Percentiles rank a stretch among this genome's conserved stretches.
Conservation (phyloP, 2,113 vertebrate species). For the Pomatostomus ruficeps region DNA sequence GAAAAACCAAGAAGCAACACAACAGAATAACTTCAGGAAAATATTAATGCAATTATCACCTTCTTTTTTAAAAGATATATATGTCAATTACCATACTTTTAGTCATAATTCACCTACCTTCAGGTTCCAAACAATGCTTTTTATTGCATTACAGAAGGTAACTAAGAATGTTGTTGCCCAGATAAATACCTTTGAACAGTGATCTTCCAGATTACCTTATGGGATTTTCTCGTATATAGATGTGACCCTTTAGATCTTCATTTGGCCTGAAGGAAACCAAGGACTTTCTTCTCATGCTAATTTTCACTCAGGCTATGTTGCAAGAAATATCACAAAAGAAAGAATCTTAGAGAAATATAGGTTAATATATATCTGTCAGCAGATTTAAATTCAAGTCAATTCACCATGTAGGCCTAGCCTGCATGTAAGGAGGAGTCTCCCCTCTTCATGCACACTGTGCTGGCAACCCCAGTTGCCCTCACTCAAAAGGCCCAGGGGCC, state of each 20-base stretch:
- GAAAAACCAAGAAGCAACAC: neutral
- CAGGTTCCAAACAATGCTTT: neutral
- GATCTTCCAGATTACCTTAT: neutral
- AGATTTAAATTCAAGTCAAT: neutral
- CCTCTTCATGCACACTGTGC: neutral
- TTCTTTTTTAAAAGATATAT: neutral
- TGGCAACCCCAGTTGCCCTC: neutral
- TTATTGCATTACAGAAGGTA: neutral
- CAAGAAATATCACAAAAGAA: neutral
- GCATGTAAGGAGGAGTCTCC: fast-evolving
- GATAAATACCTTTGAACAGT: neutral
- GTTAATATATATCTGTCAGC: neutral
- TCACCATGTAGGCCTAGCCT: neutral
- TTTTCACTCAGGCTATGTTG: neutral
- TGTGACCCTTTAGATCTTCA: neutral
- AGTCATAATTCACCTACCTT: neutral
- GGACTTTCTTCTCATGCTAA: neutral
- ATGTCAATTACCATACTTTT: neutral
- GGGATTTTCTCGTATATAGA: neutral
- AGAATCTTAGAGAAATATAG: neutral
- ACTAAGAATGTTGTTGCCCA: neutral
- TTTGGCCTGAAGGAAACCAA: neutral
- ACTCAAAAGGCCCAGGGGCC: neutral
- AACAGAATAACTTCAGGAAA: neutral
- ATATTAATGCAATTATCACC: neutral